These are phyloP conservation scores for Scortum barcoo DNA, from an alignment of 2,113 vertebrate genomes.

Conservation along the genomic window DNA sequence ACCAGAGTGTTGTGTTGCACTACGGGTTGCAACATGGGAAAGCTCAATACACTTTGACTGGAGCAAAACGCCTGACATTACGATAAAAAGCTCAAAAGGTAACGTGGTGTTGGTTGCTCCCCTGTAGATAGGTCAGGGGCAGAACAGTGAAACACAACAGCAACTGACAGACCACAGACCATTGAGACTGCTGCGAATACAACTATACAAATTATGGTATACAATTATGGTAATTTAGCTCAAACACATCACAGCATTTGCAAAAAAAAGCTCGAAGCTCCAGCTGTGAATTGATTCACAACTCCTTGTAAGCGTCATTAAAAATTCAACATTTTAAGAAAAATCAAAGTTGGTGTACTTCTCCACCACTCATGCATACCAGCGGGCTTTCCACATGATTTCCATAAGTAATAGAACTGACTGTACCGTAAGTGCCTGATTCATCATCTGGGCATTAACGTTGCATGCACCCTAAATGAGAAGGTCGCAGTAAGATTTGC, in stretches of 20 bases:
- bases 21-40: conserved; percentile 21
- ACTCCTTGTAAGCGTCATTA: conserved; percentile 24
- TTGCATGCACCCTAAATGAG: conserved; percentile 63
- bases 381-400: conserved; percentile 56
- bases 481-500: conserved; percentile 51
- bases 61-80: not conserved
- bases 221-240: conserved; percentile 23
- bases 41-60: conserved; percentile 12
- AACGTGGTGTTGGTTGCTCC: not conserved
- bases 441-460: conserved; percentile 72
- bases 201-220: too few species aligned
- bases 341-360: conserved; percentile 61
- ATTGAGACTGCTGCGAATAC: conserved; percentile 13
- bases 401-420: conserved; percentile 67
- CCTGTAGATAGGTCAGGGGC: conserved; percentile 25
- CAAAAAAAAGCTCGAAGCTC: conserved; percentile 25
- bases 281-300: conserved; percentile 50
- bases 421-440: conserved; percentile 63
- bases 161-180: conserved; percentile 4
- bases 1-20: conserved; percentile 13
- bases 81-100: not conserved
- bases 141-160: conserved; percentile 5
- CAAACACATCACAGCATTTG: conserved; percentile 24
- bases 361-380: conserved; percentile 60
- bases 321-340: conserved; percentile 58